These are phyloP conservation scores for Acromyrmex heyeri DNA, from an alignment of 1,140 invertebrate species.

Conservation along the genomic window DNA sequence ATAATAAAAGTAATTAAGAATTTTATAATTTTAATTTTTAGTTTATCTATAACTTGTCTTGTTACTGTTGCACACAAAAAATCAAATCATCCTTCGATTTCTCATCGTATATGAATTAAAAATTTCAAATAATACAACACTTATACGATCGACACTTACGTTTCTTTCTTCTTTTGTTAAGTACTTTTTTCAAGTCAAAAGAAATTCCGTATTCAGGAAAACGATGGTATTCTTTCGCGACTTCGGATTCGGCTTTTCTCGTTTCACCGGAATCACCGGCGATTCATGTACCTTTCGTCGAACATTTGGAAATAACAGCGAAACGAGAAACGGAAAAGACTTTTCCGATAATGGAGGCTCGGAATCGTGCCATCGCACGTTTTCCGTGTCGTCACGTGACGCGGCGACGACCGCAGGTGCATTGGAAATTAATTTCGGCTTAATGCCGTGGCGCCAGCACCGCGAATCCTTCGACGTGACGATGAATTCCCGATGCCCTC, in stretches of 20 bases:
- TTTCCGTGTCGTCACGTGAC: slow-evolving; percentile 56
- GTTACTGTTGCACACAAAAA: not conserved
- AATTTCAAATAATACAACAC: not conserved
- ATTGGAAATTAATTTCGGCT: slow-evolving; percentile 82
- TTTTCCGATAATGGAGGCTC: slow-evolving; percentile 80
- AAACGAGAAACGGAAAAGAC: slow-evolving; percentile 74
- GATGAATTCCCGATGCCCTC: slow-evolving; percentile 57
- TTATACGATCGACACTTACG: not conserved
- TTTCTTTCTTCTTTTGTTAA: slow-evolving; percentile 53
- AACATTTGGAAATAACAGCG: slow-evolving; percentile 68
- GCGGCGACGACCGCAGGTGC: slow-evolving; percentile 72
- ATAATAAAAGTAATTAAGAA: not conserved
- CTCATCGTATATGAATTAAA: not conserved
- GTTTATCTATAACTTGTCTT: not conserved
- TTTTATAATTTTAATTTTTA: not conserved
- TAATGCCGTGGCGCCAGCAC: slow-evolving; percentile 51
- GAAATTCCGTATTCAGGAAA: slow-evolving; percentile 8
- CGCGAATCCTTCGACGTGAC: slow-evolving; percentile 61
- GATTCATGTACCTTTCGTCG: not conserved
- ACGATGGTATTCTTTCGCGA: slow-evolving; percentile 36
- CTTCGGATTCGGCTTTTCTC: slow-evolving; percentile 53
- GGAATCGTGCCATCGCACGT: slow-evolving; percentile 58
- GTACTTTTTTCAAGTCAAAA: not conserved
- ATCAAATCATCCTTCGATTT: not conserved
- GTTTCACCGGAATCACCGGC: slow-evolving; percentile 33